Base-by-base conservation (phyloP, 1,140 invertebrate genomes). In the Neotoxoptera formosana region DNA sequence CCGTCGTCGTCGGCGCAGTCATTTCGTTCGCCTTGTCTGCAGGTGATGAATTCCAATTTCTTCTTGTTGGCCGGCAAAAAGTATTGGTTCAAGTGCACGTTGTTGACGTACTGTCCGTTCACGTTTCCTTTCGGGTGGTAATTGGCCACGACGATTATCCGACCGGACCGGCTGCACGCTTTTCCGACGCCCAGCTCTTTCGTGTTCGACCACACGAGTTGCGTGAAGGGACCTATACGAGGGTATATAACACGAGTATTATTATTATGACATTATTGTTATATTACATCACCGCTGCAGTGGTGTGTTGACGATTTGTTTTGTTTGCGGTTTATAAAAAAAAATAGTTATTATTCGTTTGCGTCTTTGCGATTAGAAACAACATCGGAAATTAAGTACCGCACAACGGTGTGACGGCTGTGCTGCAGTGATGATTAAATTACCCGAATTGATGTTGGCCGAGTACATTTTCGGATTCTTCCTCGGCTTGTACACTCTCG, bases 151-250 rank as follows among this genome's bases (percentile, higher is more conserved):
- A 98, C 97, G 92, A 97, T 96, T 14, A 97, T 96, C 94, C 97
- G 97, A 23, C 98, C 98, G 21, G 97, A 97, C 14, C 97, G 95
- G 45, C 96, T 97, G 86, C 97, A 96, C 0, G 98, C 97, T 95
- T 97, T 97, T 30, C 98, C 98, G 8, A 98, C 96, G 1, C 98
- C 98, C 94, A 98, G 97, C 94, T 97, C 96, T 84, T 96, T 96
- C 17, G 97, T 97, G 14, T 95, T 96, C 51, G 97, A 96, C 98
- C 98, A 99, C 30, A 99, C 97, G 95, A 99, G 96, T 95, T 99
- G 98, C 0, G 98, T 98, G 95, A 99, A 99, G 95, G 99, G 97
- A 94, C 98, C 98, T 98, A 95, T 86, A n/a, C n/a, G n/a, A n/a
- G n/a, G n/a, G n/a, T n/a, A n/a, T n/a, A n/a, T n/a, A n/a, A n/a